Base-by-base conservation (phyloP, 2,797 vertebrate species). In the Ptychadena robeensis region DNA sequence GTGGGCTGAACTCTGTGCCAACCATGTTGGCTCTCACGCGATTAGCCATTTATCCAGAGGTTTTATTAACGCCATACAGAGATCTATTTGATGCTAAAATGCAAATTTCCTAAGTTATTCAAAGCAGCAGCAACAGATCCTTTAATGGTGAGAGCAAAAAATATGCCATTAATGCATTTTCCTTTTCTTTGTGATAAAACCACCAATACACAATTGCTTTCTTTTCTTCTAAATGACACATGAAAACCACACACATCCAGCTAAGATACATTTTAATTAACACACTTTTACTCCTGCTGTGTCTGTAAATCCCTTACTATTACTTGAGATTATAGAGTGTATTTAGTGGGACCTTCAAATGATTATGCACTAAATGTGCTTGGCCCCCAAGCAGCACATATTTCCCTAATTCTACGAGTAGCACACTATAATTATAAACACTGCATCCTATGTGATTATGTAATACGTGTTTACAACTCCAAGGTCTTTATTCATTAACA, bases 241-340 rank as follows among this genome's bases (percentile, higher is more conserved):
- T 65, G 14, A 65, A 28, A 76, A 38, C 10, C 37, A 9, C 9
- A 5, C 15, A 44, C 11, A 34, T 25, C 3, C 48, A n/a, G 27
- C 25, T 40, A 77, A 66, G 37, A 53, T 40, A 78, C 38, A 48
- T 67, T 78, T 25, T 34, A 25, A 78, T 78, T 9, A 32, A 32
- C 27, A 77, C 25, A 34, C n/a, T 11, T n/a, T 30, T 48, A 12
- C 22, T 28, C 38, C 61, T 9, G 22, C 64, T 57, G 35, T 25
- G 59, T 14, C 38, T 28, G n/a, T 37, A 65, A 64, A 64, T 65
- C 14, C 59, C 63, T 64, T 44, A 77, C 67, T 53, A 67, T 78
- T 53, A 7, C 22, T 68, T 32, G 34, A 34, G 12, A 78, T 53
- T 40, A 78, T 53, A 78, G 37, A 78, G 12, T 77, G 27, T 37